Percentiles rank a stretch among this genome's conserved stretches.
Evolutionary conservation across 2,113 vertebrate genomes (phyloP).

Genomic region (Cyphomyrus plagiostoma): DNA sequence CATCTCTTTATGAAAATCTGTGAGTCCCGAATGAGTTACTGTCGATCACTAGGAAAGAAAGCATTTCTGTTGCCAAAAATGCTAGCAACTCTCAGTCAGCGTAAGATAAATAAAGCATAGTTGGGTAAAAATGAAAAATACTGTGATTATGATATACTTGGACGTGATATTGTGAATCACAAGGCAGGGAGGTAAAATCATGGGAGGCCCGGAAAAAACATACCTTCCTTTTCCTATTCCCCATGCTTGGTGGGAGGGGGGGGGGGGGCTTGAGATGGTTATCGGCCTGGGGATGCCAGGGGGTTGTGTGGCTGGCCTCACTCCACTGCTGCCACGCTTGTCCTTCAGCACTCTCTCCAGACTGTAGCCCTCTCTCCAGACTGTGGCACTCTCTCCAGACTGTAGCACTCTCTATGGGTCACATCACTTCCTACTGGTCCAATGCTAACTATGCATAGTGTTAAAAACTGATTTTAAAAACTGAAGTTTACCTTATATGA

Average conservation of each 20-base stretch:
- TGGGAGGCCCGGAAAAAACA: slow-evolving; percentile 6
- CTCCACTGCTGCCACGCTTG: neutral
- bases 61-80: neutral
- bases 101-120: neutral
- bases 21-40: neutral
- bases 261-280: neutral
- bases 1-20: neutral
- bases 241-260: neutral
- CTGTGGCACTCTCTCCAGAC: neutral
- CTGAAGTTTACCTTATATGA: neutral
- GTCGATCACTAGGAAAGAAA: neutral
- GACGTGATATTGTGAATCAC: neutral
- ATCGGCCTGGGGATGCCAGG: neutral
- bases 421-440: neutral
- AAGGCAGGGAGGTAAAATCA: neutral
- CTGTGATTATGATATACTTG: neutral
- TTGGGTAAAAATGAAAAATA: neutral
- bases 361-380: neutral
- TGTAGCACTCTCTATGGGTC: neutral
- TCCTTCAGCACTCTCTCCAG: neutral
- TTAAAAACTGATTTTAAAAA: neutral
- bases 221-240: slow-evolving; percentile 11
- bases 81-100: neutral
- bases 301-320: neutral
- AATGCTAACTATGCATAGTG: neutral